Conservation (phyloP, 30 jellyfish, hydroid and myxozoan species). For the Hydra vulgaris region DNA sequence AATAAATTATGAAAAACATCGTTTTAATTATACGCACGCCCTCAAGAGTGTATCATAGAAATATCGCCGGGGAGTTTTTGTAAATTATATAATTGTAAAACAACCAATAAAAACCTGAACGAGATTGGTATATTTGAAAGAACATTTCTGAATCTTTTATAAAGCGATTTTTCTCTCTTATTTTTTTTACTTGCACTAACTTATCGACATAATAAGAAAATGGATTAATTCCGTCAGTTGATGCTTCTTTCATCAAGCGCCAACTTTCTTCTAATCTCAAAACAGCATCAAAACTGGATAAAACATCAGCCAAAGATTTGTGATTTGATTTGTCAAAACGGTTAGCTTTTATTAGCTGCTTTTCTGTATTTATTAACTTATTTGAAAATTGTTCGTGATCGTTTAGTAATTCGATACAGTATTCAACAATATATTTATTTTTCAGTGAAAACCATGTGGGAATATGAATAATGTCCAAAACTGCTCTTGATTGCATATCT, state of each 20-base stretch:
- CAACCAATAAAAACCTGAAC: not conserved
- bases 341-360: not conserved
- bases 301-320: not conserved
- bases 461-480: not conserved
- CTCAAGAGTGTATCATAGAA: no score
- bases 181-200: not conserved
- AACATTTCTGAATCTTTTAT: not conserved
- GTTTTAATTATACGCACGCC: no score
- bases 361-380: not conserved
- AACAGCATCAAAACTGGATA: not conserved
- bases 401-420: not conserved
- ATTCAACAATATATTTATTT: not conserved
- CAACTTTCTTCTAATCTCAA: not conserved
- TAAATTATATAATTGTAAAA: no score
- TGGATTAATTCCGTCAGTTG: not conserved
- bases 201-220: not conserved
- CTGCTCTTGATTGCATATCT: no score
- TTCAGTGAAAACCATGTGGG: not conserved
- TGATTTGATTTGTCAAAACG: not conserved
- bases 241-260: not conserved
- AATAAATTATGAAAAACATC: no score
- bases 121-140: not conserved
- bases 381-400: not conserved
- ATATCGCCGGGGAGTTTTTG: no score
- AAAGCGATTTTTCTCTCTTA: not conserved